A percentile compares a stretch with the other conserved stretches of the same genome.
Evolutionary conservation across 2,797 vertebrate species (phyloP).

Genomic region (Mastacembelus armatus): DNA sequence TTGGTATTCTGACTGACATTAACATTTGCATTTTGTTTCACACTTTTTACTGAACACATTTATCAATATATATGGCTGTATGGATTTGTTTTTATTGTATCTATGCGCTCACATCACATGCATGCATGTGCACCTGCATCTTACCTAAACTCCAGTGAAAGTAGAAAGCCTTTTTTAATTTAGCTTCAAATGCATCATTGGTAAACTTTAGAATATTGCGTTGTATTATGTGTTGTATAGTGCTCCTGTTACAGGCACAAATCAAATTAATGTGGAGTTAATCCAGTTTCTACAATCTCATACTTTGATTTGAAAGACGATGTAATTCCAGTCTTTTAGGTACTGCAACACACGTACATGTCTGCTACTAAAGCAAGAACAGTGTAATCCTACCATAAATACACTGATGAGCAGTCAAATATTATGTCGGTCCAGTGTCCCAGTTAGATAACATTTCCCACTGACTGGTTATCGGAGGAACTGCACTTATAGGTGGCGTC

Average conservation of each 20-base stretch:
- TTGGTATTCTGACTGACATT: slow-evolving; percentile 28
- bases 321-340: neutral
- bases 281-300: neutral
- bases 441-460: slow-evolving; percentile 76
- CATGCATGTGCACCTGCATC: neutral
- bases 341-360: neutral
- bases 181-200: slow-evolving; percentile 5
- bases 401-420: slow-evolving; percentile 22
- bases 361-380: neutral
- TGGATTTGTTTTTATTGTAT: slow-evolving; percentile 3
- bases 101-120: neutral
- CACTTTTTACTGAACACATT: slow-evolving; percentile 34
- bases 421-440: neutral
- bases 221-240: neutral
- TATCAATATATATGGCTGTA: slow-evolving; percentile 1
- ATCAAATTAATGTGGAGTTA: slow-evolving; percentile 3
- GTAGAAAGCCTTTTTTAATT: neutral
- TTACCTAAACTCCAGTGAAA: neutral
- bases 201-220: no score
- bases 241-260: slow-evolving; percentile 10
- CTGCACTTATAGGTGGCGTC: slow-evolving; percentile 80
- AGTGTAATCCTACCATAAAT: slow-evolving; percentile 1
- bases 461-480: slow-evolving; percentile 74
- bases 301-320: neutral
- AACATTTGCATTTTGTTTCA: slow-evolving; percentile 34